Percentiles rank a stretch among this genome's conserved stretches.
These are phyloP conservation scores for Mastomys coucha DNA, from an alignment of 2,113 vertebrate species.

Conservation along the genomic window DNA sequence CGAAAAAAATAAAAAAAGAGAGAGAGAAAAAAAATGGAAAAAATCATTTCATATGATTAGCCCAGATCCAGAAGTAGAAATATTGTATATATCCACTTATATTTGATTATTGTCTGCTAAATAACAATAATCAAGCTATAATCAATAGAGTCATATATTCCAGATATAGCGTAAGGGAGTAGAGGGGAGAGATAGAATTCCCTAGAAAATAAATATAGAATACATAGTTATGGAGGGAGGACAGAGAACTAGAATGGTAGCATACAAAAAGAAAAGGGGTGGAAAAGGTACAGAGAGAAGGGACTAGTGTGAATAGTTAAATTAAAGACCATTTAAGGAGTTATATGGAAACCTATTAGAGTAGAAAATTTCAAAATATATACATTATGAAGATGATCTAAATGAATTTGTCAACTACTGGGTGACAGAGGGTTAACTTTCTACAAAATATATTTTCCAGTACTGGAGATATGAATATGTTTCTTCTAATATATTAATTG, in stretches of 20 bases:
- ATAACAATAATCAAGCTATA: neutral
- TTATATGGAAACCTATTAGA: neutral
- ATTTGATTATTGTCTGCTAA: neutral
- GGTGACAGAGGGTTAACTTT: neutral
- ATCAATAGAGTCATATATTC: neutral
- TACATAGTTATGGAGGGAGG: neutral
- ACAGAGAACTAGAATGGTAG: neutral
- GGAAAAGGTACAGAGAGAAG: neutral
- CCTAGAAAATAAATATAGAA: neutral
- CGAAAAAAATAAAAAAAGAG: no score
- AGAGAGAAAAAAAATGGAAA: no score
- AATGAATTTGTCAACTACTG: neutral
- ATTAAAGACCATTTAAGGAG: neutral
- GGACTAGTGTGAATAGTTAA: neutral
- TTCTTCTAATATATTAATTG: neutral
- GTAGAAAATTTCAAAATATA: neutral
- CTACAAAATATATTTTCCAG: neutral
- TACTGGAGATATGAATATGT: neutral
- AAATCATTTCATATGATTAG: neutral
- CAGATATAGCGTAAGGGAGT: neutral
- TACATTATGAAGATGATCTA: neutral
- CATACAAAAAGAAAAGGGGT: neutral
- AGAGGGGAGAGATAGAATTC: neutral
- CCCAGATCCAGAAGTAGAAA: neutral
- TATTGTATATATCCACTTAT: neutral